phyloP scores from a whole-genome alignment of 2,888 invertebrate species.

The Aphodius sticticus region DNA sequence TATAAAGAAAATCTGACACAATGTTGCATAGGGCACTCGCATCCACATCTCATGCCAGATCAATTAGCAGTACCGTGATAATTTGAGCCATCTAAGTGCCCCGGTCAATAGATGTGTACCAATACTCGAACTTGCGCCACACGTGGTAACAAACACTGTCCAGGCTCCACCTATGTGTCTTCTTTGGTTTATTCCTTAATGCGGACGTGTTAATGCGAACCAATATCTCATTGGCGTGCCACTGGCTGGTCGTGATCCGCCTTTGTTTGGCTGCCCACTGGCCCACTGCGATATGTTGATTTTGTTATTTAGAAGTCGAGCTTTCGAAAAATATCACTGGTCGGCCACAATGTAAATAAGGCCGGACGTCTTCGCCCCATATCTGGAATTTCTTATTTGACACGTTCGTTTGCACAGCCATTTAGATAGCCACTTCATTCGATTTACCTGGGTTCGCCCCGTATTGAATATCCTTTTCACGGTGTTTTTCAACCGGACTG shows the following conservation, averaged over 20 bases:
- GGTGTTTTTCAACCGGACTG: constrained; percentile 7
- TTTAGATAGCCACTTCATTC: constrained; percentile 32
- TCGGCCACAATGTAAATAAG: constrained; percentile 21
- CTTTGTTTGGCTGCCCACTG: background rate
- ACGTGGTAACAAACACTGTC: background rate
- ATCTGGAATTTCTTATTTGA: constrained; percentile 38
- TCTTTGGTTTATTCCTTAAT: constrained; percentile 4
- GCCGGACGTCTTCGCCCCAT: constrained; percentile 8
- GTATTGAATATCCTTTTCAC: constrained; percentile 17
- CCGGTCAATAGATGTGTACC: background rate
- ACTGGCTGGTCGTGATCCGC: background rate
- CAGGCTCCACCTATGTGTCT: background rate
- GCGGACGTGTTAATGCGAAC: constrained; percentile 4
- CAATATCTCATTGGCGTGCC: constrained; percentile 4
- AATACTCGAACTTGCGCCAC: constrained; percentile 4
- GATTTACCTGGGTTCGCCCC: constrained; percentile 31
- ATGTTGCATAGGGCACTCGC: background rate
- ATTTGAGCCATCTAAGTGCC: background rate
- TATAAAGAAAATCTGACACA: background rate
- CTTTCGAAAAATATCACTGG: constrained; percentile 41
- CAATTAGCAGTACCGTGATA: background rate
- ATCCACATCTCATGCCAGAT: background rate
- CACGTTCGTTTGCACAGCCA: constrained; percentile 37
- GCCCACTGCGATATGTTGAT: constrained; percentile 36
- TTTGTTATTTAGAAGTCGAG: constrained; percentile 42